A percentile compares a stretch with the other conserved stretches of the same genome.
phyloP scores from a whole-genome alignment of 2,797 vertebrate species.

The Peromyscus eremicus region DNA sequence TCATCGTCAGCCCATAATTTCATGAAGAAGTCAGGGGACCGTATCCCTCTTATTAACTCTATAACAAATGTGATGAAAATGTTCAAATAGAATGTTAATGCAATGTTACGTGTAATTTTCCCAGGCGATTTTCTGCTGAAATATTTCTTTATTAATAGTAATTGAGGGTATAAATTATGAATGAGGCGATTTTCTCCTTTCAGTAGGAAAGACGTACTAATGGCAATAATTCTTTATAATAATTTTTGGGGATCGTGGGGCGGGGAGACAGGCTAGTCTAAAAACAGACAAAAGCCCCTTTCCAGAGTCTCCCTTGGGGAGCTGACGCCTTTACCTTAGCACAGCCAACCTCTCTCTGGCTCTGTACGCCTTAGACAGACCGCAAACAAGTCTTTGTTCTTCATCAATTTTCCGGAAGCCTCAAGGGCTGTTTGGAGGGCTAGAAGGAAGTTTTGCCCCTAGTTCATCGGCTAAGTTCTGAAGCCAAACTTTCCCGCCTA shows the following conservation, averaged over 20 bases:
- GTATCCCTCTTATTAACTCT: slow-evolving; percentile 99
- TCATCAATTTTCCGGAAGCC: slow-evolving; percentile 68
- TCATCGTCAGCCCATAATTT: slow-evolving; percentile 99
- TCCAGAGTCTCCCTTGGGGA: slow-evolving; percentile 67
- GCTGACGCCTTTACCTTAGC: background rate
- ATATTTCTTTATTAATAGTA: slow-evolving; percentile 99
- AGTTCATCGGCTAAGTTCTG: slow-evolving; percentile 50
- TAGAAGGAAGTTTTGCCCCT: slow-evolving; percentile 68
- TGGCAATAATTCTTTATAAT: slow-evolving; percentile 99
- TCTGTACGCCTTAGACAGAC: background rate
- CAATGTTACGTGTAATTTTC: slow-evolving; percentile 99
- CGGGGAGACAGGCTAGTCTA: slow-evolving; percentile 85
- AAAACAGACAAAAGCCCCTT: slow-evolving; percentile 83
- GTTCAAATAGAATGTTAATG: slow-evolving; percentile 99
- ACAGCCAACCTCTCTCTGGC: slow-evolving; percentile 13
- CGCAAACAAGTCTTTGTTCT: slow-evolving; percentile 59
- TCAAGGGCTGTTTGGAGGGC: slow-evolving; percentile 62
- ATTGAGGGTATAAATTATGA: slow-evolving; percentile 99
- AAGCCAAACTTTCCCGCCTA: slow-evolving; percentile 76
- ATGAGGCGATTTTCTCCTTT: slow-evolving; percentile 98
- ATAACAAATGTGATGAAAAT: slow-evolving; percentile 99
- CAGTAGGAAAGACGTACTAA: slow-evolving; percentile 96
- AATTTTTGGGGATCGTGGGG: slow-evolving; percentile 89
- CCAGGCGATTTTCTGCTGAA: slow-evolving; percentile 96
- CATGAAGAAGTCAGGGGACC: slow-evolving; percentile 99